Conservation (phyloP, 1,140 invertebrate genomes). For the Drosophila prosaltans region DNA sequence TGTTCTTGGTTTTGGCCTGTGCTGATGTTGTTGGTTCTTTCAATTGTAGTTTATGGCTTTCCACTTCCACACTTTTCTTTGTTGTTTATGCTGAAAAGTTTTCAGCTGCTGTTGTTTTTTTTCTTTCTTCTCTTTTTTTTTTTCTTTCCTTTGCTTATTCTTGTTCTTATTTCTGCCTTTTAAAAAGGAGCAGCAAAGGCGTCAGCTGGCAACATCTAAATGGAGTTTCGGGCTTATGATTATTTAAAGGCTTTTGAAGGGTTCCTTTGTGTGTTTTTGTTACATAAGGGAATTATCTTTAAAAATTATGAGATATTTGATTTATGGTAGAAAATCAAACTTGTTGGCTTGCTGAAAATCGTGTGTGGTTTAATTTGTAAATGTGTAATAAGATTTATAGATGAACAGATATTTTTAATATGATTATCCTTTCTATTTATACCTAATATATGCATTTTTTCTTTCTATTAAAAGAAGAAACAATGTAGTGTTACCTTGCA, state of each 20-base stretch:
- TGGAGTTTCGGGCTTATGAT: conserved; percentile 50
- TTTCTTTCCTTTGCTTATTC: conserved; percentile 28
- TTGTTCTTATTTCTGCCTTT: conserved; percentile 17
- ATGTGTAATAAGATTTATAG: background rate
- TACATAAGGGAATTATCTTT: conserved; percentile 10
- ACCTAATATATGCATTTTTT: too few species aligned
- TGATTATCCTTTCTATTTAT: too few species aligned
- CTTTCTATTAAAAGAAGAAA: too few species aligned
- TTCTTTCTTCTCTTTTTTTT: background rate
- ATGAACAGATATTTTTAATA: background rate
- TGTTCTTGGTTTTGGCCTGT: background rate
- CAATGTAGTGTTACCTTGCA: too few species aligned
- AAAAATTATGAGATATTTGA: background rate
- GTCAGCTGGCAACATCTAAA: conserved; percentile 57
- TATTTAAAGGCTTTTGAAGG: conserved; percentile 51
- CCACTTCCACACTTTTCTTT: conserved; percentile 33
- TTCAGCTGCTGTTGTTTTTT: conserved; percentile 16
- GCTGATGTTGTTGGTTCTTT: conserved; percentile 48
- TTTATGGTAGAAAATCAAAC: background rate
- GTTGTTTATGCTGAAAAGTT: conserved; percentile 72
- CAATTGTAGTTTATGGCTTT: conserved; percentile 74
- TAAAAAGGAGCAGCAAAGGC: conserved; percentile 24
- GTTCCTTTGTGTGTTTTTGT: conserved; percentile 32
- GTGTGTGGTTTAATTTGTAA: background rate
- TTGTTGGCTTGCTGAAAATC: background rate